Evolutionary conservation across 2,113 vertebrate genomes (phyloP).

Genomic region (Chloropsis cyanopogon): DNA sequence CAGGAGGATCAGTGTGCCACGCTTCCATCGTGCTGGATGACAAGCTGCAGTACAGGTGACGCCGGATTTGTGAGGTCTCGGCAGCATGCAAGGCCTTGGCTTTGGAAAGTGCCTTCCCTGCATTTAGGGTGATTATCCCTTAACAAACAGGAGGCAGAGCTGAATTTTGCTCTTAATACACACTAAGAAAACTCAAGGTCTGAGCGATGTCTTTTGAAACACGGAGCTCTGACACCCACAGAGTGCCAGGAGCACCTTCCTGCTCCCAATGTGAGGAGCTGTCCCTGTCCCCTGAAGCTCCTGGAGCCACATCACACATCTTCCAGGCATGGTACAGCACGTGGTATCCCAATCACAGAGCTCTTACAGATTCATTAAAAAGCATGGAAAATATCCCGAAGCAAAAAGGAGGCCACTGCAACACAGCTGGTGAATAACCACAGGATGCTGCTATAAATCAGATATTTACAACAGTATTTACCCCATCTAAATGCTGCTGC

Average conservation of each 20-base stretch:
- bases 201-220: neutral
- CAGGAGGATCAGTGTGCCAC: neutral
- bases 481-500: conserved; percentile 22
- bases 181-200: neutral
- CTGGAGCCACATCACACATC: accelerated
- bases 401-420: neutral
- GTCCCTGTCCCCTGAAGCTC: neutral
- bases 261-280: accelerated
- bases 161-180: neutral
- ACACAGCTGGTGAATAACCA: conserved; percentile 28
- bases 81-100: neutral
- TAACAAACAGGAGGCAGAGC: neutral
- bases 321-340: accelerated
- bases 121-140: neutral
- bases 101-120: neutral
- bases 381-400: neutral
- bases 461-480: conserved; percentile 47
- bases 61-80: accelerated
- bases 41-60: accelerated
- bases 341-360: neutral
- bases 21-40: neutral
- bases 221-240: neutral
- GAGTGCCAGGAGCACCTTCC: neutral
- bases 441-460: conserved; percentile 13
- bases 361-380: accelerated